Percentiles rank a stretch among this genome's conserved stretches.
phyloP scores from a whole-genome alignment of 2,888 invertebrate species.

The Eilema depressum region DNA sequence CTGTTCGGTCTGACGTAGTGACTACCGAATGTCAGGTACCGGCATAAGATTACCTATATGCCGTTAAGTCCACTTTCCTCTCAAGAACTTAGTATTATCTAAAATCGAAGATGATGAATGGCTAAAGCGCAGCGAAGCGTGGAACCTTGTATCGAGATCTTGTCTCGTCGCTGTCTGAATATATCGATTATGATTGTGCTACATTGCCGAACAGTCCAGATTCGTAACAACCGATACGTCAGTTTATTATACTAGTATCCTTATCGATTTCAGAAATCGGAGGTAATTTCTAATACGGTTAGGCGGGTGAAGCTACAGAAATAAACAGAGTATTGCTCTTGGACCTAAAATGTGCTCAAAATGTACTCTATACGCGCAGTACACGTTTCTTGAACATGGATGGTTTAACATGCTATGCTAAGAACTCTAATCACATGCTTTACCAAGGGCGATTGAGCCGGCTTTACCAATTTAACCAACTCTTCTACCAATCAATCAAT shows the following conservation, averaged over 20 bases:
- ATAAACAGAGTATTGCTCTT: not conserved
- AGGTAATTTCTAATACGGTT: slow-evolving; percentile 44
- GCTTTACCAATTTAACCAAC: no score
- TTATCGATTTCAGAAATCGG: slow-evolving; percentile 44
- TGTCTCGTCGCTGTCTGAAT: slow-evolving; percentile 56
- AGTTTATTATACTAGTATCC: slow-evolving; percentile 37
- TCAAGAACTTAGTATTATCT: slow-evolving; percentile 64
- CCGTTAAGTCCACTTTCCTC: slow-evolving; percentile 61
- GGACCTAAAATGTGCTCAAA: no score
- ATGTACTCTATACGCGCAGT: no score
- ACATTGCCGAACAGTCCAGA: slow-evolving; percentile 45
- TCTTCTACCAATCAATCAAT: no score
- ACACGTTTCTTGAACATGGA: no score
- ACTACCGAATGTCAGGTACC: not conserved
- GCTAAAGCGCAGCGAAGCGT: slow-evolving; percentile 55
- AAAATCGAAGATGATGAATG: slow-evolving; percentile 72
- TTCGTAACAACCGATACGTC: slow-evolving; percentile 47
- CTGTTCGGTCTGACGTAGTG: not conserved
- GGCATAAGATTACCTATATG: slow-evolving; percentile 51
- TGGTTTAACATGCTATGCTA: no score
- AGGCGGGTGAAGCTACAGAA: not conserved
- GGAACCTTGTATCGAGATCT: slow-evolving; percentile 54
- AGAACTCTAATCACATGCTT: no score
- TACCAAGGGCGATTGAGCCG: no score
- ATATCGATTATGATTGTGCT: slow-evolving; percentile 56